These are phyloP conservation scores for Musca domestica DNA, from an alignment of 1,140 invertebrate genomes.

Conservation along the genomic window DNA sequence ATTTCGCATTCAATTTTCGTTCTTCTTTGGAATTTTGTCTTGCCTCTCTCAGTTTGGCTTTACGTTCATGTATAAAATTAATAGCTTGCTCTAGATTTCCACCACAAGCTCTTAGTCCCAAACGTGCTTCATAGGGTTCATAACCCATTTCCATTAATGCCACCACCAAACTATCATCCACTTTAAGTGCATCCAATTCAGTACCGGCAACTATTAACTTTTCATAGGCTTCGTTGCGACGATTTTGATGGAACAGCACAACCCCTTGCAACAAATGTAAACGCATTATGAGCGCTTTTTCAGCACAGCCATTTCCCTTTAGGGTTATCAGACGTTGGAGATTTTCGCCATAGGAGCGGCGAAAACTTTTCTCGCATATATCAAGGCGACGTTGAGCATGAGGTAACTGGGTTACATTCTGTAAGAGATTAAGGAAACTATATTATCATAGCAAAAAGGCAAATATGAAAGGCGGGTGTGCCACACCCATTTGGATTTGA, in stretches of 20 bases:
- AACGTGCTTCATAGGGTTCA: conserved; percentile 61
- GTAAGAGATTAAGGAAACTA: no score
- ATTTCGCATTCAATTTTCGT: conserved; percentile 52
- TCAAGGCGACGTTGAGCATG: conserved; percentile 68
- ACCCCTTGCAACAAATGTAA: conserved; percentile 76
- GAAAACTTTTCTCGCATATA: conserved; percentile 66
- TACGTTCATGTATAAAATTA: conserved; percentile 62
- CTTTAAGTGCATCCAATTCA: conserved; percentile 63
- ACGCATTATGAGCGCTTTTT: conserved; percentile 70
- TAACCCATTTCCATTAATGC: conserved; percentile 64
- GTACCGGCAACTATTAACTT: conserved; percentile 61
- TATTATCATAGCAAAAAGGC: no score
- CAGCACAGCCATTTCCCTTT: conserved; percentile 66
- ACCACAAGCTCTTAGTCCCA: conserved; percentile 63
- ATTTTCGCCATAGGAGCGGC: conserved; percentile 68
- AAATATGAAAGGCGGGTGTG: no score
- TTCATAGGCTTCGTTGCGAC: conserved; percentile 59
- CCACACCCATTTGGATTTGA: no score
- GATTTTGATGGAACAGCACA: conserved; percentile 72
- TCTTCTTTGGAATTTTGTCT: conserved; percentile 57
- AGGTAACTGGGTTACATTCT: conserved; percentile 67
- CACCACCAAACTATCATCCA: conserved; percentile 60
- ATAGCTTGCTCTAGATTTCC: conserved; percentile 64
- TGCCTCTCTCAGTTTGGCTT: conserved; percentile 57
- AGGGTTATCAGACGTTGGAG: conserved; percentile 66